These are phyloP conservation scores for Thalassarche chlororhynchos DNA, from an alignment of 2,113 vertebrate species.

Conservation along the genomic window DNA sequence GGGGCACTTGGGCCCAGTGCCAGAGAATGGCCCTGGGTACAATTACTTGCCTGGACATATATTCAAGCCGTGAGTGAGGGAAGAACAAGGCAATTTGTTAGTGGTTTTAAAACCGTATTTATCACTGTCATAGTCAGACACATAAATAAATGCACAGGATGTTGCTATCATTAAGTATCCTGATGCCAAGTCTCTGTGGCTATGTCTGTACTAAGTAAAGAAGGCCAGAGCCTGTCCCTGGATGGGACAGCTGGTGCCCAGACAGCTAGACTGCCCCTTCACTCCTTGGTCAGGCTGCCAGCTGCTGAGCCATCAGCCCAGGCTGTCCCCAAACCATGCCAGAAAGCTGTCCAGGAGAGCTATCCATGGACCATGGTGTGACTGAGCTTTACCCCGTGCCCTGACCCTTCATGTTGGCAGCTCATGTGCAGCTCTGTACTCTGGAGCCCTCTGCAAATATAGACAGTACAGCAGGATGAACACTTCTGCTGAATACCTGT, in stretches of 20 bases:
- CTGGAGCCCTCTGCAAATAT: not conserved
- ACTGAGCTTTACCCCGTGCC: not conserved
- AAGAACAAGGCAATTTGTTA: not conserved
- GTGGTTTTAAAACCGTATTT: not conserved
- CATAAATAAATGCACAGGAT: not conserved
- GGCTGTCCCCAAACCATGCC: not conserved
- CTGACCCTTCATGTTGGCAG: not conserved
- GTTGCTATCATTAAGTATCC: not conserved
- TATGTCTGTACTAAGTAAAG: not conserved
- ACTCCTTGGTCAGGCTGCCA: not conserved
- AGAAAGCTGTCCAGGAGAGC: not conserved
- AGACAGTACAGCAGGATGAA: not conserved
- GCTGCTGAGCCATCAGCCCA: not conserved
- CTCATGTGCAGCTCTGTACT: not conserved
- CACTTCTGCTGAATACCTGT: not conserved
- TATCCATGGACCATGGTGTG: not conserved
- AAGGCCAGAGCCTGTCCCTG: not conserved
- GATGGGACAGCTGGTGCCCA: not conserved
- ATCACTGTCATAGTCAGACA: not conserved
- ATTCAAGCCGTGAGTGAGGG: not conserved
- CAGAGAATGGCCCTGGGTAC: not conserved
- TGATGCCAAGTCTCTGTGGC: not conserved
- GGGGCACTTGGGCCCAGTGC: not conserved
- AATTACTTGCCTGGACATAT: not conserved
- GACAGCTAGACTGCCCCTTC: not conserved